Percentiles rank a stretch among this genome's conserved stretches.
Evolutionary conservation across 2,888 invertebrate genomes (phyloP).

Genomic region (Digitonthophagus gazella): DNA sequence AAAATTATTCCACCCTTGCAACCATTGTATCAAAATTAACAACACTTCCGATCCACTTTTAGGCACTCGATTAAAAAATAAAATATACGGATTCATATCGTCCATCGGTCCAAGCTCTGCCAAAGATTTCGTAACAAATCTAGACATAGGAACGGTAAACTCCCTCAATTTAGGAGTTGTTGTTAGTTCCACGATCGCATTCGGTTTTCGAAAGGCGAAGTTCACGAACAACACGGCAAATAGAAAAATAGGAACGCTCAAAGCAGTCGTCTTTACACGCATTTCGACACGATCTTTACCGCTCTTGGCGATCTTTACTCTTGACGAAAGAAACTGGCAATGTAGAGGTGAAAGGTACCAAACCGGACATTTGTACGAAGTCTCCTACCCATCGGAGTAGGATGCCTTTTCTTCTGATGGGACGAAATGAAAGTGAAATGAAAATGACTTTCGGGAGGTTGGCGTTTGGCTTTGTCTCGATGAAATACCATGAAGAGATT

Average conservation of each 20-base stretch:
- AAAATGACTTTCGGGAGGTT: conserved; percentile 3
- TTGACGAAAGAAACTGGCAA: conserved; percentile 19
- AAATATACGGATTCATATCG: conserved; percentile 53
- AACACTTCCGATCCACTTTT: conserved; percentile 61
- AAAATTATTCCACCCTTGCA: conserved; percentile 60
- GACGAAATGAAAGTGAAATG: conserved; percentile 27
- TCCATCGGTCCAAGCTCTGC: conserved; percentile 53
- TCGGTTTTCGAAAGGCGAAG: conserved; percentile 29
- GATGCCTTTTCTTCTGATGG: not conserved
- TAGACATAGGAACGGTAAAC: conserved; percentile 32
- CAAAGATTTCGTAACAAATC: conserved; percentile 55
- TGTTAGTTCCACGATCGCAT: not conserved
- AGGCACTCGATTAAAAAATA: conserved; percentile 62
- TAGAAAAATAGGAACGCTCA: conserved; percentile 33
- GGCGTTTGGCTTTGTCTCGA: not conserved
- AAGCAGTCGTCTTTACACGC: conserved; percentile 33
- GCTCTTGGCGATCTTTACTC: not conserved
- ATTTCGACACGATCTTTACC: too few species aligned
- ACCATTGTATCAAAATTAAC: conserved; percentile 58
- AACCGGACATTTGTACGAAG: conserved; percentile 14
- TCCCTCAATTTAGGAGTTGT: conserved; percentile 19
- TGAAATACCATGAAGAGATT: not conserved
- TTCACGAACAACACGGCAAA: conserved; percentile 33
- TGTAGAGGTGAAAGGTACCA: conserved; percentile 32
- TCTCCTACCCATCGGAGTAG: conserved; percentile 22